Base-by-base conservation (phyloP, 1,140 invertebrate genomes). In the Portunus trituberculatus region DNA sequence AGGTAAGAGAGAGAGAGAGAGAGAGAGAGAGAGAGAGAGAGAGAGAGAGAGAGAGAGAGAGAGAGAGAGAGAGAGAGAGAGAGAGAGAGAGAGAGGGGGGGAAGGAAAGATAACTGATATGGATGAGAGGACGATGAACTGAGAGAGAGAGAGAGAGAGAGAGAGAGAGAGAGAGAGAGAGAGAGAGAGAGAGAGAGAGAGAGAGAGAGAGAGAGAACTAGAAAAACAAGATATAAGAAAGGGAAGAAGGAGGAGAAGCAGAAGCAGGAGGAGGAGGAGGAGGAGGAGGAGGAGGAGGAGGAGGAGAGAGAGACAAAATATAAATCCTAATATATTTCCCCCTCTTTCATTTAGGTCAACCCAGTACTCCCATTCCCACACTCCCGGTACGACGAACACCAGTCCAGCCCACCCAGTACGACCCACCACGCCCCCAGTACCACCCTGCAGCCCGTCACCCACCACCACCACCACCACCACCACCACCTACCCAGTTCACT, bases 81-180 rank as follows among this genome's bases (percentile, higher is more conserved):
- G 86, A 87, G 86, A 87, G 86, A 31, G 86, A 87, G 86, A 87
- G 86, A 87, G 86, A 87, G 86, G 32, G 86, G 32, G 86, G 29
- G 29, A 87, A 29, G 4, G 86, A 87, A 29, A 0, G 86, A 87
- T 25, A 87, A 29, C 25, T 25, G 29, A 29, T 8, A 29, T 28
- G 86, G 29, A 29, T 28, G 86, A 87, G 86, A 87, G 86, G 29
- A 29, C 4, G 86, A 87, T 25, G 29, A 29, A 87, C 25, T 28
- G 86, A 87, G 86, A 87, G 86, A 87, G 86, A 87, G 86, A 87
- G 86, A 87, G 86, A 87, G 86, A 87, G 86, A 87, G 86, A 32
- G 86, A 87, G 86, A 87, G 86, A 87, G 86, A 87, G 86, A 87
- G 86, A 87, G 86, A 87, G 86, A 87, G 86, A 87, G 86, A 87